A percentile compares a stretch with the other conserved stretches of the same genome.
Conservation (phyloP, 2,113 vertebrate species). For the Typhlomys cinereus region DNA sequence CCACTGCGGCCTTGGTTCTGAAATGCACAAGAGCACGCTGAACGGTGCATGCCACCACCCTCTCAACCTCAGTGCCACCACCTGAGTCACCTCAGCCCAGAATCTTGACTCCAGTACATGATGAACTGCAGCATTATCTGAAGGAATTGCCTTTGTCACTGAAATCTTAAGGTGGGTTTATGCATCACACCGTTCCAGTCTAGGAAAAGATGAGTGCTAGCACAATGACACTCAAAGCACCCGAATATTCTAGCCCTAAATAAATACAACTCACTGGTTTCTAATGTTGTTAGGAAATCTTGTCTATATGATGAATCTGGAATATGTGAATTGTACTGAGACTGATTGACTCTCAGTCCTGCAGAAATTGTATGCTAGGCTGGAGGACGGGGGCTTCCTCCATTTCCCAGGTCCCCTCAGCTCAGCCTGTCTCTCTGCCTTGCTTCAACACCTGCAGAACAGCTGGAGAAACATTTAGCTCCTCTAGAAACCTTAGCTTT, state of each 20-base stretch:
- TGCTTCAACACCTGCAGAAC: neutral
- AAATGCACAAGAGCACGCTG: neutral
- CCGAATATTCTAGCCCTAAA: neutral
- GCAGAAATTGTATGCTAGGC: neutral
- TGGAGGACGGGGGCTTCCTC: too few relatives aligned
- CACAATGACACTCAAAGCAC: neutral
- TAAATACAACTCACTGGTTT: neutral
- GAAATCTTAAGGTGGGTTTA: neutral
- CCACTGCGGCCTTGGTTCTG: neutral
- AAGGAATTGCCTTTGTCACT: neutral
- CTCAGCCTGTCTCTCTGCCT: neutral
- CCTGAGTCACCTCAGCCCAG: neutral
- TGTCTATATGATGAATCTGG: neutral
- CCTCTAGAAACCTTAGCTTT: neutral
- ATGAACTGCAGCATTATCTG: too few relatives aligned
- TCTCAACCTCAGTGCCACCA: neutral
- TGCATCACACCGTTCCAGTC: neutral
- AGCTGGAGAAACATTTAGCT: neutral
- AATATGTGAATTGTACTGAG: neutral
- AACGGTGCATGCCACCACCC: neutral
- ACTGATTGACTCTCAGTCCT: neutral
- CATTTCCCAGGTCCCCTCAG: neutral
- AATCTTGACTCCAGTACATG: too few relatives aligned
- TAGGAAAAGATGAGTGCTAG: neutral
- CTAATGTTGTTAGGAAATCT: neutral